These are phyloP conservation scores for Leptinotarsa rubiginosa DNA, from an alignment of 2,888 invertebrate genomes.

Conservation along the genomic window DNA sequence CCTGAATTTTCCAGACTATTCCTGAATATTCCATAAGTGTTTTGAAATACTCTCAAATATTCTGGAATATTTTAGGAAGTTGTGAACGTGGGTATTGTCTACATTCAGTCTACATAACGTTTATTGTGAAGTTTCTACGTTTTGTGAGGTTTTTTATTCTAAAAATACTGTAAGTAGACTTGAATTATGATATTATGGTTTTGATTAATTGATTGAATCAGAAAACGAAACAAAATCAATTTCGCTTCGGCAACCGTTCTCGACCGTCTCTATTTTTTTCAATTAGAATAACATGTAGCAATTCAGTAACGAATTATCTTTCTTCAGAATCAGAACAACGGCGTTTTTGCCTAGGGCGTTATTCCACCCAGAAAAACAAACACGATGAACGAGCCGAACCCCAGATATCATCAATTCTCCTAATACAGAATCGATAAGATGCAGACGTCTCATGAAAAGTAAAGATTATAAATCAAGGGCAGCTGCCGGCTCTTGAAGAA, in stretches of 20 bases:
- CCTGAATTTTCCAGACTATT: too few relatives aligned
- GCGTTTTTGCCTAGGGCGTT: slow-evolving; percentile 9
- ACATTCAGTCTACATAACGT: too few relatives aligned
- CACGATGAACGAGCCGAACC: slow-evolving; percentile 7
- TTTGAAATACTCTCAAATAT: too few relatives aligned
- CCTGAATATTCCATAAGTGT: too few relatives aligned
- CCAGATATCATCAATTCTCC: slow-evolving; percentile 17
- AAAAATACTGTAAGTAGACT: too few relatives aligned
- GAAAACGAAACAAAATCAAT: neutral
- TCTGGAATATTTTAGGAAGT: too few relatives aligned
- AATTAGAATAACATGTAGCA: neutral
- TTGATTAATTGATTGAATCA: neutral
- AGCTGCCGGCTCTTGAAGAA: slow-evolving; percentile 32
- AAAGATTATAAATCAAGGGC: slow-evolving; percentile 36
- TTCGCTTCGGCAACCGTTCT: neutral
- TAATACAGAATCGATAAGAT: slow-evolving; percentile 19
- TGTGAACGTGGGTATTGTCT: too few relatives aligned
- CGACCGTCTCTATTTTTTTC: neutral
- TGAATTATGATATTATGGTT: too few relatives aligned
- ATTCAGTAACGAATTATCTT: slow-evolving; percentile 2
- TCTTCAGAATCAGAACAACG: slow-evolving; percentile 12
- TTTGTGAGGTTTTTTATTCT: too few relatives aligned
- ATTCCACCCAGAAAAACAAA: slow-evolving; percentile 6
- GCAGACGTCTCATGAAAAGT: slow-evolving; percentile 34
- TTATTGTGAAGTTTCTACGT: too few relatives aligned